Conservation (phyloP, 2,888 invertebrate genomes). For the Julus scanicus region DNA sequence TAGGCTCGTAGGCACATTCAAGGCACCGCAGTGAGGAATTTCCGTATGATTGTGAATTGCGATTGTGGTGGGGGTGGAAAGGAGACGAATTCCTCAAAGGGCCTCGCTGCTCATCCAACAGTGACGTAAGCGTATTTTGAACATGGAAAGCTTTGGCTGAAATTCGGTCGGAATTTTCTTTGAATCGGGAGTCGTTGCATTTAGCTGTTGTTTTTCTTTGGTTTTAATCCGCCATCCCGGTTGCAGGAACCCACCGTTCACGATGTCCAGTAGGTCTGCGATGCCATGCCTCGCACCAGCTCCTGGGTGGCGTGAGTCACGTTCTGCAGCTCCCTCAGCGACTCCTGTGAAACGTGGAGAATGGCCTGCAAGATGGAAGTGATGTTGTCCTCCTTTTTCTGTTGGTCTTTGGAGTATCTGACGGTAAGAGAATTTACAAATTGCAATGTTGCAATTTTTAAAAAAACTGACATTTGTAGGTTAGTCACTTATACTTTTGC, state of each 20-base stretch:
- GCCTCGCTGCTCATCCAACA: slow-evolving; percentile 32
- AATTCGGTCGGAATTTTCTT: slow-evolving; percentile 6
- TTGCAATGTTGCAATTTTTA: too few relatives aligned
- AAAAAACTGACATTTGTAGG: too few relatives aligned
- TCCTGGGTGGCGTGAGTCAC: slow-evolving; percentile 49
- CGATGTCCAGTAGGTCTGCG: slow-evolving; percentile 53
- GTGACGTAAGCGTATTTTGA: slow-evolving; percentile 25
- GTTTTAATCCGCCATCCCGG: neutral
- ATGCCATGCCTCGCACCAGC: slow-evolving; percentile 53
- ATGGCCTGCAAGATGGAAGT: slow-evolving; percentile 46
- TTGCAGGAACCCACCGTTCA: neutral
- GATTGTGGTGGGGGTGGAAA: neutral
- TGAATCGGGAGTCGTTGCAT: neutral
- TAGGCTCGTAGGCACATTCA: slow-evolving; percentile 30
- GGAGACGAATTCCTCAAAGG: slow-evolving; percentile 28
- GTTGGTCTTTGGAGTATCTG: neutral
- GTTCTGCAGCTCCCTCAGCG: slow-evolving; percentile 45
- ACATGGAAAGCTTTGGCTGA: slow-evolving; percentile 42
- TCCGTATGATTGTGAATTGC: slow-evolving; percentile 30
- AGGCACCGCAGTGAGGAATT: slow-evolving; percentile 36
- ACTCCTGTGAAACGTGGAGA: slow-evolving; percentile 16
- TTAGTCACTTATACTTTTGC: too few relatives aligned
- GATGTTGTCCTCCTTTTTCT: slow-evolving; percentile 46
- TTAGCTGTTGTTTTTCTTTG: neutral
- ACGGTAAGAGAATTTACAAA: slow-evolving; percentile 3